These are phyloP conservation scores for Drosophila barbarae DNA, from an alignment of 2,888 invertebrate species.

Conservation along the genomic window DNA sequence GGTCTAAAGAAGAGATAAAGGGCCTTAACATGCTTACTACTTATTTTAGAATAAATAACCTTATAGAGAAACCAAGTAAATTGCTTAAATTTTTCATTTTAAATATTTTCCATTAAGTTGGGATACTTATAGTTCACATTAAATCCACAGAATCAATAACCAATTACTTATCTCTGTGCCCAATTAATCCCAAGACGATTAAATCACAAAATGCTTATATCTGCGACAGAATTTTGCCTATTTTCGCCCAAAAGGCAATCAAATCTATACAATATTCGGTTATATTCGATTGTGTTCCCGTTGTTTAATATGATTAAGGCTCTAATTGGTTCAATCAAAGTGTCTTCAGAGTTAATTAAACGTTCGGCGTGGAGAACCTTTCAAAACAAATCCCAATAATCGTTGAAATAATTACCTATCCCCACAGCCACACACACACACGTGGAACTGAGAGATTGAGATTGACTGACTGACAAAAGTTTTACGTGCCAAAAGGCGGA, in stretches of 20 bases:
- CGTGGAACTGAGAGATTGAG: background rate
- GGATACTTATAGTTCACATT: too few relatives aligned
- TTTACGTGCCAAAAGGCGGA: slow-evolving; percentile 4
- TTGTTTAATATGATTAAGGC: slow-evolving; percentile 45
- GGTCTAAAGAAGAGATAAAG: background rate
- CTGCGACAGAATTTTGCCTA: background rate
- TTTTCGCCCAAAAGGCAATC: background rate
- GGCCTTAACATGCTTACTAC: too few relatives aligned
- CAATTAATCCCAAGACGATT: slow-evolving; percentile 15
- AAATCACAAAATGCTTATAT: slow-evolving; percentile 2
- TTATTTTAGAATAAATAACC: too few relatives aligned
- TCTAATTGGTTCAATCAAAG: slow-evolving; percentile 64
- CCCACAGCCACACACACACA: background rate
- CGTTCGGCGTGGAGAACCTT: slow-evolving; percentile 26
- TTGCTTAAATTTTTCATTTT: background rate
- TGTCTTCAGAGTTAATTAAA: slow-evolving; percentile 58
- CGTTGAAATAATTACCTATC: slow-evolving; percentile 25
- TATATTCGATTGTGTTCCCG: slow-evolving; percentile 7
- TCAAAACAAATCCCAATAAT: slow-evolving; percentile 50
- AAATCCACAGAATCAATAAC: background rate
- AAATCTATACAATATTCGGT: background rate
- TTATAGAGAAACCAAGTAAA: background rate
- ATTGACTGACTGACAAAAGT: slow-evolving; percentile 30
- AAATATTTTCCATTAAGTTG: background rate
- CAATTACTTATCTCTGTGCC: background rate